These are phyloP conservation scores for Anthoscopus minutus DNA, from an alignment of 2,113 vertebrate genomes.

Conservation along the genomic window DNA sequence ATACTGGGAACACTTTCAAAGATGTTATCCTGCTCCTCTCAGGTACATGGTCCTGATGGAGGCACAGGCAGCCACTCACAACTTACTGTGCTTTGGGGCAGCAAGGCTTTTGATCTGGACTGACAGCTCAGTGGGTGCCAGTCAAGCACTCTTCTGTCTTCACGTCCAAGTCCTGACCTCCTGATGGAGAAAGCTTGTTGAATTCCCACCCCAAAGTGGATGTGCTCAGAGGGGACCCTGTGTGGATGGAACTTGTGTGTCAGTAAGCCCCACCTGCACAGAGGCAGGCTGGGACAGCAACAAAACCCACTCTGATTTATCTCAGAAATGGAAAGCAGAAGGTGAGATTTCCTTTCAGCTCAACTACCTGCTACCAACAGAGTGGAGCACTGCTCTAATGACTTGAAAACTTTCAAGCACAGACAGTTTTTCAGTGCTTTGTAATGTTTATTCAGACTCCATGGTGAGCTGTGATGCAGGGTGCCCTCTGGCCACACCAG, in stretches of 20 bases:
- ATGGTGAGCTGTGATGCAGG: neutral
- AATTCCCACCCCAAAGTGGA: neutral
- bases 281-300: neutral
- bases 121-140: neutral
- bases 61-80: neutral
- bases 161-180: neutral
- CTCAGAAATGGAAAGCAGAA: neutral
- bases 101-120: neutral
- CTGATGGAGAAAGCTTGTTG: neutral
- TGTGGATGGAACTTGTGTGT: neutral
- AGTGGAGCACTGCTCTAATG: neutral
- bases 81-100: neutral
- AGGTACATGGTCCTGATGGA: accelerated
- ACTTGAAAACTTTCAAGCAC: neutral
- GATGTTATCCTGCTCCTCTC: neutral
- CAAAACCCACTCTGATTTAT: neutral
- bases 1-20: neutral
- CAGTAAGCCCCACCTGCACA: neutral
- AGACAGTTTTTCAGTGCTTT: neutral
- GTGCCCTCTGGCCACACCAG: conserved; percentile 31
- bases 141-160: neutral
- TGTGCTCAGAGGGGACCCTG: neutral
- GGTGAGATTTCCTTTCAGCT: neutral
- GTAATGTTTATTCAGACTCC: conserved; percentile 15
- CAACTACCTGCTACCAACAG: neutral